A percentile compares a stretch with the other conserved stretches of the same genome.
phyloP scores from a whole-genome alignment of 2,113 vertebrate species.

The Taxidea taxus region DNA sequence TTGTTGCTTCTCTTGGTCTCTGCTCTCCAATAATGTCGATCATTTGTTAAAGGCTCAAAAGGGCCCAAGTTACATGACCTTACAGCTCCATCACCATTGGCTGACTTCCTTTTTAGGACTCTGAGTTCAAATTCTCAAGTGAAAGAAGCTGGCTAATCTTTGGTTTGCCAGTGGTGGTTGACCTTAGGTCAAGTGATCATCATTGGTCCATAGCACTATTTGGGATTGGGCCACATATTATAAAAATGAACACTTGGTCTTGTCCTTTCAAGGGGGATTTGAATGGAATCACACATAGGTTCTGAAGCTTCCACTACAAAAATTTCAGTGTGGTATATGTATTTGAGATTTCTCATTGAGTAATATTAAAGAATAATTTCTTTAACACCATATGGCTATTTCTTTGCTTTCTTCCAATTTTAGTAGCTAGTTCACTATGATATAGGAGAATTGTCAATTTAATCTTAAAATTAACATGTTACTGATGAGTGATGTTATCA shows the following conservation, averaged over 20 bases:
- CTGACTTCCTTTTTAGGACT: background rate
- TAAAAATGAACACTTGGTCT: background rate
- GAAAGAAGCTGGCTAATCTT: background rate
- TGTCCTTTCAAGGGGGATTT: background rate
- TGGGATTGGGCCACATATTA: background rate
- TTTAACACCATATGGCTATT: background rate
- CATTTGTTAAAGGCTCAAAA: background rate
- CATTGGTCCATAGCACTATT: background rate
- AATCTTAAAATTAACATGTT: slow-evolving; percentile 14
- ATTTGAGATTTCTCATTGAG: background rate
- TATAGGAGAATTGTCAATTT: background rate
- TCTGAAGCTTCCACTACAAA: background rate
- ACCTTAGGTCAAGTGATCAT: background rate
- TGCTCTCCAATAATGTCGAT: background rate
- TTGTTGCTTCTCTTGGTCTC: background rate
- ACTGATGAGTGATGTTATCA: background rate
- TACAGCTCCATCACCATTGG: background rate
- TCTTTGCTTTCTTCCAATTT: background rate
- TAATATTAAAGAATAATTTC: background rate
- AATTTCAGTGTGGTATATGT: background rate
- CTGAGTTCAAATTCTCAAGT: background rate
- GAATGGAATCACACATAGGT: background rate
- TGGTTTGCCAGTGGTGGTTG: background rate
- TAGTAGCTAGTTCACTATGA: slow-evolving; percentile 8
- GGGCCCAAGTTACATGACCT: background rate